Conservation (phyloP, 2,888 invertebrate genomes). For the Tetheella fluctuosa region DNA sequence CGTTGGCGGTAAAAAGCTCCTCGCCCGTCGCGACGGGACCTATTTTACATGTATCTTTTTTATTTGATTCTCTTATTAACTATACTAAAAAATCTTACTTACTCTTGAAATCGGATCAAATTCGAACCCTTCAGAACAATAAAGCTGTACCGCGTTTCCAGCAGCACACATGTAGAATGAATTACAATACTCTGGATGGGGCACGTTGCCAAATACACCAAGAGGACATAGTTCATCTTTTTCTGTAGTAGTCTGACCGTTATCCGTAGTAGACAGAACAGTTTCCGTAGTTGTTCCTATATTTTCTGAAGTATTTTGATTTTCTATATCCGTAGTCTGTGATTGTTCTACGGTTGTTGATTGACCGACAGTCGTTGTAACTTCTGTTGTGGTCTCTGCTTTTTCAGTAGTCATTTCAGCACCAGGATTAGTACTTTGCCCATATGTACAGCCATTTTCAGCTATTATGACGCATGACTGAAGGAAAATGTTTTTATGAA, state of each 20-base stretch:
- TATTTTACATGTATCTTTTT: too few species aligned
- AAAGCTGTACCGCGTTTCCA: slow-evolving; percentile 40
- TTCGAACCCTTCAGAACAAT: slow-evolving; percentile 46
- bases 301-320: not conserved
- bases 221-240: slow-evolving; percentile 36
- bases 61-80: not conserved
- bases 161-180: slow-evolving; percentile 52
- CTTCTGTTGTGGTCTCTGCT: slow-evolving; percentile 2
- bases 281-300: not conserved
- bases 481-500: not conserved
- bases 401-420: not conserved
- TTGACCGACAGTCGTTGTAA: not conserved
- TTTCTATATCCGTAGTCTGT: slow-evolving; percentile 7
- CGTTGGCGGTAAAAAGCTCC: too few species aligned
- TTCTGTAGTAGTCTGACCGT: slow-evolving; percentile 18
- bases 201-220: slow-evolving; percentile 44
- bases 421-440: slow-evolving; percentile 10
- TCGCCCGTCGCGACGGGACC: too few species aligned
- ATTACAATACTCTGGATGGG: slow-evolving; percentile 50
- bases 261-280: slow-evolving; percentile 12
- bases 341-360: slow-evolving; percentile 12
- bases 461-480: not conserved
- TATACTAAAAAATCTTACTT: not conserved
- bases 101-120: slow-evolving; percentile 32
- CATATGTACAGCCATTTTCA: slow-evolving; percentile 12